phyloP scores from a whole-genome alignment of 2,888 invertebrate genomes.

The Dicroscelio sp. region DNA sequence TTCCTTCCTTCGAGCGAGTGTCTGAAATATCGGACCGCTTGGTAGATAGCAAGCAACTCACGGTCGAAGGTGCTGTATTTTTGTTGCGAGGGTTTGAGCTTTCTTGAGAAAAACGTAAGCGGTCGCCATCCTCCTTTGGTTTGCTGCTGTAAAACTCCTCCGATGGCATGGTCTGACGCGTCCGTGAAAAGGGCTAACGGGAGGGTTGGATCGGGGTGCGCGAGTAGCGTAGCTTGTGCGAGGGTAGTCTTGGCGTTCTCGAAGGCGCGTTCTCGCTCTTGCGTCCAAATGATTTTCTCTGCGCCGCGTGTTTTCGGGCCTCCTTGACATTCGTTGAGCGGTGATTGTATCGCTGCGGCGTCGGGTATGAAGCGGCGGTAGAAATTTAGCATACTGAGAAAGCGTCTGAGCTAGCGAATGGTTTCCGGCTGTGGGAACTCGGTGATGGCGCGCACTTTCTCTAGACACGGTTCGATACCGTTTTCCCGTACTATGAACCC shows the following conservation, averaged over 20 bases:
- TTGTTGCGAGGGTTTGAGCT: background rate
- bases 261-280: background rate
- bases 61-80: constrained; percentile 35
- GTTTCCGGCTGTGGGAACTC: background rate
- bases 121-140: background rate
- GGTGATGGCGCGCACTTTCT: background rate
- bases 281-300: background rate
- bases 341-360: background rate
- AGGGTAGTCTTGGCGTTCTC: background rate
- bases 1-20: constrained; percentile 14
- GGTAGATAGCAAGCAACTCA: background rate
- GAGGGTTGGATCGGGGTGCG: background rate
- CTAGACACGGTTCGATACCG: background rate
- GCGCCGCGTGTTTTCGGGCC: background rate
- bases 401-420: background rate
- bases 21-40: background rate
- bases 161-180: background rate
- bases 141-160: constrained; percentile 11
- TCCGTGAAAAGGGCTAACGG: background rate
- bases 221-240: background rate
- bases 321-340: background rate
- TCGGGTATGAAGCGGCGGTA: background rate
- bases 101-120: background rate
- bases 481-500: background rate
- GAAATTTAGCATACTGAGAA: background rate